Evolutionary conservation across 2,113 vertebrate species (phyloP), one percentile per base, ranked within the genome.

Genomic region (Oncorhynchus tshawytscha): DNA sequence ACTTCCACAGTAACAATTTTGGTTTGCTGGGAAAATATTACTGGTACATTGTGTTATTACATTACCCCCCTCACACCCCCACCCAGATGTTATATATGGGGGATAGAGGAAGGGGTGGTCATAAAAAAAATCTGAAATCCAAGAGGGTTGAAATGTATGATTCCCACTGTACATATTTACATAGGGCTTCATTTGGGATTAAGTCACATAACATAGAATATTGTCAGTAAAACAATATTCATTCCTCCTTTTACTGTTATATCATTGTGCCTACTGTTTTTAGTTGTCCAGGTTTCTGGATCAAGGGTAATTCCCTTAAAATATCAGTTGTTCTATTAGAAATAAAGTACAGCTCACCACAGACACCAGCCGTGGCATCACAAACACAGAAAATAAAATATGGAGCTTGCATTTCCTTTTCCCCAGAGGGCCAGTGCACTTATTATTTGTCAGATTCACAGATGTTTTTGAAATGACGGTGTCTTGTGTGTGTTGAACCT

Each of bases 391-490:
- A 72, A 29, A 89, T 87, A 86, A 91, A 91, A 91, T 85, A 90
- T 91, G 90, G 91, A 88, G 88, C 85, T 78, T 78, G 83, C 88
- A 84, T 88, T 88, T 88, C 86, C 81, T 86, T 86, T 87, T 84
- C 88, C 90, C 89, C 78, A 67, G 88, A 87, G 91, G 88, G 84
- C 82, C 76, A 3, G 66, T 84, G 88, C 87, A 86, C 88, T 91
- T 92, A 92, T 93, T 92, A 88, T 92, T 91, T 93, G 90, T 91
- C 88, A 89, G 91, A 92, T 89, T 93, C 92, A 93, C 93, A 94
- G 93, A 94, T 94, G 93, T 93, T 94, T 92, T 92, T 93, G 91
- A 92, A 92, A 94, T 86, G 90, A 91, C 71, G 88, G 78, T 86
- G 89, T 92, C 91, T 91, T 90, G 80, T 81, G 90, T 89, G 90